Conservation (phyloP, 2,888 invertebrate genomes). For the Unio pictorum region DNA sequence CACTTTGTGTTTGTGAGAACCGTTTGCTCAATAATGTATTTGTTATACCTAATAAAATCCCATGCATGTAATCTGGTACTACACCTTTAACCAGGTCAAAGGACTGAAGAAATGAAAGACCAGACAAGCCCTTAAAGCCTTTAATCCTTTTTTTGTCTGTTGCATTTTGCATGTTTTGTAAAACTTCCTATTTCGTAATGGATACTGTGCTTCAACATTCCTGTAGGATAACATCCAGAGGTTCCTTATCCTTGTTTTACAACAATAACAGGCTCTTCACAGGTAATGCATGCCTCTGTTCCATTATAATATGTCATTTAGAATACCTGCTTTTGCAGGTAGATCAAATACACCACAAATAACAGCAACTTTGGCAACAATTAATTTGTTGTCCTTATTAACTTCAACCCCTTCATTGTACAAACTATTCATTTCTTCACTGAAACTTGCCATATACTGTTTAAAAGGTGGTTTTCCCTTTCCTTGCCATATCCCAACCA, state of each 20-base stretch:
- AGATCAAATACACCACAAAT: slow-evolving; percentile 24
- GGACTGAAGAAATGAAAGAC: too few relatives aligned
- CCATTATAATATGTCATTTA: slow-evolving; percentile 31
- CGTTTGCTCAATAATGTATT: slow-evolving; percentile 17
- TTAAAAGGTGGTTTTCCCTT: slow-evolving; percentile 19
- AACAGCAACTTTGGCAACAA: neutral
- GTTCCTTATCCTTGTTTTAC: slow-evolving; percentile 18
- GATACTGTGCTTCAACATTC: slow-evolving; percentile 6
- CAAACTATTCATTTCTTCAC: slow-evolving; percentile 11
- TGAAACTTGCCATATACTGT: slow-evolving; percentile 9
- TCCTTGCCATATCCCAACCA: slow-evolving; percentile 29
- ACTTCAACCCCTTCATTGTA: slow-evolving; percentile 17
- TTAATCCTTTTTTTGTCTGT: too few relatives aligned
- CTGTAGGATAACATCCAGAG: slow-evolving; percentile 14
- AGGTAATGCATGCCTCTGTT: slow-evolving; percentile 20
- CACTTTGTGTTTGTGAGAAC: slow-evolving; percentile 20
- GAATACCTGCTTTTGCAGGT: slow-evolving; percentile 25
- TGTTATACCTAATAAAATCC: neutral
- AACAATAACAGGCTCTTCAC: slow-evolving; percentile 25
- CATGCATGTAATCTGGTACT: too few relatives aligned
- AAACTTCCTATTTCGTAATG: slow-evolving; percentile 2
- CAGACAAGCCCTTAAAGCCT: too few relatives aligned
- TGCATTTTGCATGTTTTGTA: too few relatives aligned
- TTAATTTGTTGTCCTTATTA: neutral
- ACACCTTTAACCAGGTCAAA: too few relatives aligned